Evolutionary conservation across 1,140 invertebrate genomes (phyloP), one percentile per base, ranked within the genome.

Genomic region (Amyelois transitella): DNA sequence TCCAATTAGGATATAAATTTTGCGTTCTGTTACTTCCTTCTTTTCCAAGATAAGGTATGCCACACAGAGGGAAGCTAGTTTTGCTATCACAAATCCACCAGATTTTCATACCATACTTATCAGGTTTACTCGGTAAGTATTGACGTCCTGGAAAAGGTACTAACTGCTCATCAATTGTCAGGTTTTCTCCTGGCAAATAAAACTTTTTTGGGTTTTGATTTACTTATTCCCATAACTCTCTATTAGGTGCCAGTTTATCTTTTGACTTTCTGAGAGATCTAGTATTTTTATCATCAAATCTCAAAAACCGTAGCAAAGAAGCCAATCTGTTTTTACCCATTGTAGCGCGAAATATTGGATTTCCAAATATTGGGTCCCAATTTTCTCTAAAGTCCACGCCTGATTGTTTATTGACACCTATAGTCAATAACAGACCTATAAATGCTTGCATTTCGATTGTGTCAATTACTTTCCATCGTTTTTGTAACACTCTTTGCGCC

Each of bases 41-140:
- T 55, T 43, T 55, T 50, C 47, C 53, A 14, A 55, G n/a, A 50
- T 48, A 38, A 5, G 17, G 45, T n/a, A n/a, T n/a, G n/a, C n/a
- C n/a, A n/a, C n/a, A n/a, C n/a, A n/a, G n/a, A n/a, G n/a, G n/a
- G n/a, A n/a, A n/a, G 17, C 53, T 48, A 47, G 45, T 55, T 47
- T 25, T 47, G 17, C 45, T 20, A 43, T 67, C 58, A 32, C 51
- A 52, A 38, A 63, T 51, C 28, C 43, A 53, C 60, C 50, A 76
- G 53, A 73, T 63, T 69, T 89, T 89, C 32, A 88, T 72, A 4
- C 74, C 86, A 62, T 87, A 89, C 59, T 85, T 89, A 53, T 70
- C 74, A 1, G 86, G 83, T 68, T 89, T 89, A 43, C 64, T 72
- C 8, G 73, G 75, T 21, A 90, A 83, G 50, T 87, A 88, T 19